phyloP scores from a whole-genome alignment of 2,888 invertebrate genomes.

The Andrena bicolor region DNA sequence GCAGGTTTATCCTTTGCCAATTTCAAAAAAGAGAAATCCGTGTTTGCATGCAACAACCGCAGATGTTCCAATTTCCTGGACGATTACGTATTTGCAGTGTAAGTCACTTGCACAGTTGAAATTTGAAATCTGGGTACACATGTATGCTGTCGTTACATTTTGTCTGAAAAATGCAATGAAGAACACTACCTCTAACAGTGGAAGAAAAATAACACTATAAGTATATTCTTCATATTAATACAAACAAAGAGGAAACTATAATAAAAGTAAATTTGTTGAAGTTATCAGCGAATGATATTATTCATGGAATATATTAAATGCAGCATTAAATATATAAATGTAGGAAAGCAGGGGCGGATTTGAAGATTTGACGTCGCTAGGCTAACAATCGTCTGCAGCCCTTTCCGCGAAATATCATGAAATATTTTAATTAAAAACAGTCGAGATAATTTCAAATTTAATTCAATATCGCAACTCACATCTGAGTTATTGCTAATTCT shows the following conservation, averaged over 20 bases:
- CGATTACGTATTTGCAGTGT: slow-evolving; percentile 9
- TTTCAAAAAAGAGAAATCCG: slow-evolving; percentile 25
- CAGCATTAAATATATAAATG: not conserved
- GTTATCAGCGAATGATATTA: too few species aligned
- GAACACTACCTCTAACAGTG: not conserved
- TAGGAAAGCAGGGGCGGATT: too few species aligned
- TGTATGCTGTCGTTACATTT: slow-evolving; percentile 10
- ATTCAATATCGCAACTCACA: too few species aligned
- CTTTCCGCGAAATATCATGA: too few species aligned
- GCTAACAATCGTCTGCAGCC: too few species aligned
- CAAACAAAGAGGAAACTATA: too few species aligned
- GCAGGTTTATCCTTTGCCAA: slow-evolving; percentile 15
- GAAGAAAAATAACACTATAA: not conserved
- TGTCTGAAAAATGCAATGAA: not conserved
- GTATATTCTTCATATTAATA: too few species aligned
- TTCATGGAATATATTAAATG: not conserved
- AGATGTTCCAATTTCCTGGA: slow-evolving; percentile 26
- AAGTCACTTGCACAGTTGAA: slow-evolving; percentile 5
- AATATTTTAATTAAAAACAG: too few species aligned
- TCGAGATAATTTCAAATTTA: too few species aligned
- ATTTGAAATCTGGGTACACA: not conserved
- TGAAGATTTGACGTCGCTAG: too few species aligned
- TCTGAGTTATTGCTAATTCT: too few species aligned
- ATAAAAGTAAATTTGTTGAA: too few species aligned
- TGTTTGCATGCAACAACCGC: slow-evolving; percentile 9